Percentiles rank a stretch among this genome's conserved stretches.
Evolutionary conservation across 2,888 invertebrate genomes (phyloP).

Genomic region (Smittia sp.): DNA sequence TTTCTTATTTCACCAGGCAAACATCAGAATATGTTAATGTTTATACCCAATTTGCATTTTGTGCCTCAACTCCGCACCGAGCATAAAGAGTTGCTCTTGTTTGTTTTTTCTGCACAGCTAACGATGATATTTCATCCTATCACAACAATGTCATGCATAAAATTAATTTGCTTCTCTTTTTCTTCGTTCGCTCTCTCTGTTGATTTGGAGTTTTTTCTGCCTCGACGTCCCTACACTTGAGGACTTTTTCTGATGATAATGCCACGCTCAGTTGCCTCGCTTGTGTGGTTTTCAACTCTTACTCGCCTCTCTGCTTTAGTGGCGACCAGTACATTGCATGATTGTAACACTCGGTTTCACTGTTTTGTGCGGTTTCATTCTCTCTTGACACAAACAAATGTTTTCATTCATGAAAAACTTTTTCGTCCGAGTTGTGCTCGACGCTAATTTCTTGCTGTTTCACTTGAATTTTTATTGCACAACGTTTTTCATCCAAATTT

Average conservation of each 20-base stretch:
- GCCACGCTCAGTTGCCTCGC: constrained; percentile 30
- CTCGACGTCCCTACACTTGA: not conserved
- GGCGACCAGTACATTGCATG: constrained; percentile 6
- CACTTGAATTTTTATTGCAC: constrained; percentile 29
- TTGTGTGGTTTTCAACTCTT: constrained; percentile 8
- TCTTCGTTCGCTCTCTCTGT: not conserved
- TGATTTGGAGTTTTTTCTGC: not conserved
- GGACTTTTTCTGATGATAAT: constrained; percentile 8
- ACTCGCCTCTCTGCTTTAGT: not conserved
- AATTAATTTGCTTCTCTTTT: constrained; percentile 32
- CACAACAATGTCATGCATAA: constrained; percentile 41
- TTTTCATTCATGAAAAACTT: constrained; percentile 37
- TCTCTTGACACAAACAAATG: constrained; percentile 36
- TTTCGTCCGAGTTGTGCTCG: not conserved
- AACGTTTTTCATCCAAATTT: constrained; percentile 5
- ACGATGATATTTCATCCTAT: constrained; percentile 32
- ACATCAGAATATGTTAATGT: constrained; percentile 26
- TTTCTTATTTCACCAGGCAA: not conserved
- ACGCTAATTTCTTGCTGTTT: constrained; percentile 13
- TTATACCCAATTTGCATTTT: constrained; percentile 27
- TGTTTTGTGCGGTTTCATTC: constrained; percentile 12
- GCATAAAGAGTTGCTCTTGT: constrained; percentile 1
- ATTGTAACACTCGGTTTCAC: constrained; percentile 30
- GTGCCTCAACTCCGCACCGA: not conserved
- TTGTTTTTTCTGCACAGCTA: constrained; percentile 20